Evolutionary conservation across 1,140 invertebrate genomes (phyloP), one percentile per base, ranked within the genome.

Genomic region (Hycleus phaleratus): DNA sequence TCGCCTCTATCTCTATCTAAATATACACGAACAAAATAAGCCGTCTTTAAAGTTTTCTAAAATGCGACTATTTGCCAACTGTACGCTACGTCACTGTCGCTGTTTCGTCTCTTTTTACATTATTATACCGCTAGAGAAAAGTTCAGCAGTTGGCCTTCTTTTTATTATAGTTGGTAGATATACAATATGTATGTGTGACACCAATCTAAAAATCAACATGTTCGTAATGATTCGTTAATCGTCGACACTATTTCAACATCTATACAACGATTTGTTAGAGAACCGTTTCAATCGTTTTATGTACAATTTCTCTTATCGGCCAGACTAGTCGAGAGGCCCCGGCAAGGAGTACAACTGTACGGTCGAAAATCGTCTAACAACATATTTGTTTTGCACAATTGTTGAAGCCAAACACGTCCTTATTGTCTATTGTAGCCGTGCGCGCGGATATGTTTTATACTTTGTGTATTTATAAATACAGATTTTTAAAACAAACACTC

Each of bases 111-210:
- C 4, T 4, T 4, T 32, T 5, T 32, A 32, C 7, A 32, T 58
- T 60, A 52, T 62, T 57, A 61, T 59, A 61, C 51, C 58, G 64
- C 49, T 51, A 60, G 65, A 56, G 64, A 70, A 68, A 68, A 70
- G 66, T 69, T 68, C 68, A 68, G 58, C 60, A 59, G 60, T 64
- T 70, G 68, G 68, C 68, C 70, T 70, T 70, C 64, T 70, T 71
- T 69, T 65, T 32, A 32, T 32, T 32, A 32, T 5, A 32, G 7
- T 7, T 32, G 18, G 18, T 18, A 1, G 18, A 18, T 1, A 18
- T 18, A 18, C 18, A 18, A 18, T 18, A 18, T 18, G 18, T 18
- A 18, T 18, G 18, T 18, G 18, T 18, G 32, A 32, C 32, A 32
- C 32, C 32, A 32, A 5, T 32, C 32, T 4, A 32, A 32, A 32